phyloP scores from a whole-genome alignment of 2,888 invertebrate genomes.

The Conistra vaccinii region DNA sequence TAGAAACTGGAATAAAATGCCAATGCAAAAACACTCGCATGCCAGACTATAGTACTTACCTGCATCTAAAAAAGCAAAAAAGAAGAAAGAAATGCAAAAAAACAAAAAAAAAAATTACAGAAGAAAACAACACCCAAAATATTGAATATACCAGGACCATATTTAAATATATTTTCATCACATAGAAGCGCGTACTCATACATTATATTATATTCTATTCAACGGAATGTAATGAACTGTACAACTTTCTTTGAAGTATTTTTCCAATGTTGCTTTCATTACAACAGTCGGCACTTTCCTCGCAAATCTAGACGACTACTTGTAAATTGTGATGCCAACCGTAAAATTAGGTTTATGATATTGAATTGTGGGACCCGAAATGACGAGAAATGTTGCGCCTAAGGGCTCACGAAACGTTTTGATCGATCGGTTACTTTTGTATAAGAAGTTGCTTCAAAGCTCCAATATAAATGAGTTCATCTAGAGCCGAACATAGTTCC shows the following conservation, averaged over 20 bases:
- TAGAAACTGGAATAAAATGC: not conserved
- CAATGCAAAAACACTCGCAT: not conserved
- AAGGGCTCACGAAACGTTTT: constrained; percentile 29
- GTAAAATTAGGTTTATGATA: constrained; percentile 57
- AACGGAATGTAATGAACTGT: constrained; percentile 44
- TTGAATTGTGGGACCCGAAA: constrained; percentile 49
- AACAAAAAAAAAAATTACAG: not conserved
- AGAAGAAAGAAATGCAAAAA: not conserved
- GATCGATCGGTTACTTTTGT: constrained; percentile 41
- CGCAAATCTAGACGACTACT: constrained; percentile 45
- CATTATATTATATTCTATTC: constrained; percentile 18
- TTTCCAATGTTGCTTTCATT: constrained; percentile 41
- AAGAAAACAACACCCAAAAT: constrained; percentile 1
- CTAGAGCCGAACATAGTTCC: constrained; percentile 24
- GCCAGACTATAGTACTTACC: not conserved
- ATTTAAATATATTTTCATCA: constrained; percentile 13
- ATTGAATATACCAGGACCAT: not conserved
- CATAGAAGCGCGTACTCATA: constrained; percentile 15
- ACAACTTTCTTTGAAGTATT: constrained; percentile 49
- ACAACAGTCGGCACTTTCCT: constrained; percentile 31
- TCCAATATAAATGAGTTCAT: constrained; percentile 32
- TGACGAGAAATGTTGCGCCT: constrained; percentile 39
- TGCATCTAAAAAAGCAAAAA: not conserved
- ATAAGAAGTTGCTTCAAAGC: constrained; percentile 29
- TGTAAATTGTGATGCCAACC: constrained; percentile 54